Percentiles rank a stretch among this genome's conserved stretches.
phyloP scores from a whole-genome alignment of 2,888 invertebrate genomes.

The Colletes collaris region DNA sequence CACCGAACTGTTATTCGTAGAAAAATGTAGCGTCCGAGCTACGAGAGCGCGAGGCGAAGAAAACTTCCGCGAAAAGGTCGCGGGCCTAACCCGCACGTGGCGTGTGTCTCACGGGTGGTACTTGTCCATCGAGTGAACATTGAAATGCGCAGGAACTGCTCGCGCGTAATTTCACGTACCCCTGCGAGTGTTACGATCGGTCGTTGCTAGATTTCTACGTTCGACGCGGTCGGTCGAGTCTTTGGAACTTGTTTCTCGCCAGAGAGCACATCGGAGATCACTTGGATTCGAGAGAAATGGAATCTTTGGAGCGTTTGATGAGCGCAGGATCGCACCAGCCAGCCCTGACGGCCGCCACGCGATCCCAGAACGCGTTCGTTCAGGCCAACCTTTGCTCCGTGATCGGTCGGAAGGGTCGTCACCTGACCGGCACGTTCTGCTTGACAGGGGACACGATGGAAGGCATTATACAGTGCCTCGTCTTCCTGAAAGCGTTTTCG shows the following conservation, averaged over 20 bases:
- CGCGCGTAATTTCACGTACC: not conserved
- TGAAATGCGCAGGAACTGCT: not conserved
- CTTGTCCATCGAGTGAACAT: not conserved
- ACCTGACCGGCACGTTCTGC: slow-evolving; percentile 94
- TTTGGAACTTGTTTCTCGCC: not conserved
- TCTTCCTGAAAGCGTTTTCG: slow-evolving; percentile 96
- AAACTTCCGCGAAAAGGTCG: not conserved
- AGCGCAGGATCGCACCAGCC: slow-evolving; percentile 88
- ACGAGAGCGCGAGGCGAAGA: no score
- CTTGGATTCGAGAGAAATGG: slow-evolving; percentile 85
- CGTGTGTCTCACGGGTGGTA: not conserved
- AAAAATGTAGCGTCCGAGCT: no score
- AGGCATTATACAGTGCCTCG: slow-evolving; percentile 95
- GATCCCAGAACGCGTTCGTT: slow-evolving; percentile 88
- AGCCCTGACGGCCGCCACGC: slow-evolving; percentile 86
- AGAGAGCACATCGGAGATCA: slow-evolving; percentile 40
- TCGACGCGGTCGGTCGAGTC: not conserved
- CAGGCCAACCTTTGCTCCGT: slow-evolving; percentile 86
- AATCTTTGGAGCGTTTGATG: slow-evolving; percentile 92
- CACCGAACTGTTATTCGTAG: not conserved
- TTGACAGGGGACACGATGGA: slow-evolving; percentile 96
- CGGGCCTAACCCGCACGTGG: slow-evolving; percentile 1
- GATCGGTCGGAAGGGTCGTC: slow-evolving; percentile 91
- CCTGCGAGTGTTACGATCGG: no score
- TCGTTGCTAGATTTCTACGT: no score